Conservation (phyloP, 2,113 vertebrate species). For the Nothoprocta perdicaria region DNA sequence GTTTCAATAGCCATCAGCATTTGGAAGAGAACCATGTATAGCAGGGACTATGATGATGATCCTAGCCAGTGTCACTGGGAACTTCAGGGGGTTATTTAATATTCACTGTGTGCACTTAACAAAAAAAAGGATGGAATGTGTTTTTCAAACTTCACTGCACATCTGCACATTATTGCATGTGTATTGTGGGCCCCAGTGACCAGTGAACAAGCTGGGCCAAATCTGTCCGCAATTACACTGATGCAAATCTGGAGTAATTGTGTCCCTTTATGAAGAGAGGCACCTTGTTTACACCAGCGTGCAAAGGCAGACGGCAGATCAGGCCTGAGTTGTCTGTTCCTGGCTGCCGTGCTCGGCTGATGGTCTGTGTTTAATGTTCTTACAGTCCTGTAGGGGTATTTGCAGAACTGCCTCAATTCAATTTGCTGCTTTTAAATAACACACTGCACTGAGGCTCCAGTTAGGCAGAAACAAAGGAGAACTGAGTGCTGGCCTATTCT, state of each 20-base stretch:
- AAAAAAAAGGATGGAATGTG: neutral
- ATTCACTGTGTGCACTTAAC: neutral
- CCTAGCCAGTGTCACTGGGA: neutral
- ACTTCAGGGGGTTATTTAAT: conserved; percentile 41
- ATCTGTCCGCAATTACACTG: neutral
- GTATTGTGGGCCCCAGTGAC: neutral
- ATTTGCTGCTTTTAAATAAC: neutral
- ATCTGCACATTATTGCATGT: neutral
- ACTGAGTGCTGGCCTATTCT: neutral
- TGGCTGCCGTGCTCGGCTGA: neutral
- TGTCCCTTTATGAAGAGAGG: neutral
- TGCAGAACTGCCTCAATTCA: neutral
- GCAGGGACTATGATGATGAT: neutral
- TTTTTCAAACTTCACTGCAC: conserved; percentile 12
- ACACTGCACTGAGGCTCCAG: neutral
- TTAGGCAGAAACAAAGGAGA: neutral
- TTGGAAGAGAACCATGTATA: neutral
- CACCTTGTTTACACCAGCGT: neutral
- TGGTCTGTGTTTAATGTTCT: neutral
- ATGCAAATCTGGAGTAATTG: neutral
- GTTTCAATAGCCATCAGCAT: conserved; percentile 26
- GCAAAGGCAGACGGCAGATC: neutral
- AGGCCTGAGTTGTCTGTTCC: neutral
- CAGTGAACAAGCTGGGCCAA: neutral
- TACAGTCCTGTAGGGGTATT: neutral